These are phyloP conservation scores for Drosophila greeni DNA, from an alignment of 2,888 invertebrate genomes.

Conservation along the genomic window DNA sequence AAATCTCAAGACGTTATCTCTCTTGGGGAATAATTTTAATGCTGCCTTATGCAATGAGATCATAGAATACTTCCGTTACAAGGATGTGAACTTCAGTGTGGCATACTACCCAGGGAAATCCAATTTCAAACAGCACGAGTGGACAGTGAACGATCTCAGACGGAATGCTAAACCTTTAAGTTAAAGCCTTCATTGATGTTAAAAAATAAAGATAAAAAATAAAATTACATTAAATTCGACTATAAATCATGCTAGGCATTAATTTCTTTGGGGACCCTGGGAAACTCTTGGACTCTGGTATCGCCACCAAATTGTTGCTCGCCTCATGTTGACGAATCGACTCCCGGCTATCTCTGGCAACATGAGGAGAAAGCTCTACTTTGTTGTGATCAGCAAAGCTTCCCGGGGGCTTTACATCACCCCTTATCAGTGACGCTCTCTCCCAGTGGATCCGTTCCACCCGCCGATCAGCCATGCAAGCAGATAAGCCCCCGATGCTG, in stretches of 20 bases:
- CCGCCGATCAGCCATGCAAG: not conserved
- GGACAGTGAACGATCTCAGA: constrained; percentile 16
- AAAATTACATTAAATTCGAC: not conserved
- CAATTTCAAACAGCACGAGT: constrained; percentile 7
- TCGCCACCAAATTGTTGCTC: no score
- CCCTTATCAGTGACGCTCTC: constrained; percentile 21
- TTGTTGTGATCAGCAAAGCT: constrained; percentile 33
- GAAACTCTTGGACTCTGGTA: no score
- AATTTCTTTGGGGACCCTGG: no score
- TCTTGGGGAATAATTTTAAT: constrained; percentile 51
- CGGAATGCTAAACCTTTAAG: not conserved
- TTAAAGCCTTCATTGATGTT: not conserved
- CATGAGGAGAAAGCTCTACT: constrained; percentile 27
- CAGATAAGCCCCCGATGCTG: constrained; percentile 24
- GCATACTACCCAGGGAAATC: not conserved
- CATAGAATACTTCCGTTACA: not conserved
- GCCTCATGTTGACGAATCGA: not conserved
- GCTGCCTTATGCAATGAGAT: not conserved
- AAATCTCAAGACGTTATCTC: constrained; percentile 61
- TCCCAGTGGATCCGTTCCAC: constrained; percentile 8
- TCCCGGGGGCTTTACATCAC: constrained; percentile 26
- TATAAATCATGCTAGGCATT: not conserved
- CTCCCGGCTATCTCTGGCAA: constrained; percentile 1
- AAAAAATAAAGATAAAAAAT: not conserved
- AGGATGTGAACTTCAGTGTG: not conserved